Evolutionary conservation across 2,113 vertebrate species (phyloP).

Genomic region (Paradoxurus hermaphroditus): DNA sequence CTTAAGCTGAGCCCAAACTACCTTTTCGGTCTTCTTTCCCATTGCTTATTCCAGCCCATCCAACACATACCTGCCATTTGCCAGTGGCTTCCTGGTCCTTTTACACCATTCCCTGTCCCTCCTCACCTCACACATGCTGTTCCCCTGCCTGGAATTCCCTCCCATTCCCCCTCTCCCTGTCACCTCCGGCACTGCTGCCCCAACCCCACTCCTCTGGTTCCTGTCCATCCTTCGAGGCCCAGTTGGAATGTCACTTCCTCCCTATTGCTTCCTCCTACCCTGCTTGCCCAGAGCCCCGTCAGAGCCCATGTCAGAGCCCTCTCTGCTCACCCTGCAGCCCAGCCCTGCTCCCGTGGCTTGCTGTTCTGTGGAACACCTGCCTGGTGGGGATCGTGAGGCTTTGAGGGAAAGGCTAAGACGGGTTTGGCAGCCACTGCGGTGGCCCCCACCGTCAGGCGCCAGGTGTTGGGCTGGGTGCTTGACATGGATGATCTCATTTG

Average conservation of each 20-base stretch:
- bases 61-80: not conserved
- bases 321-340: rapidly evolving
- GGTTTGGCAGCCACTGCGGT: not conserved
- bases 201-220: not conserved
- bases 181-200: not conserved
- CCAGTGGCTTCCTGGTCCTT: not conserved
- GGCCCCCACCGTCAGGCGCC: not conserved
- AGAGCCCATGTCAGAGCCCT: not conserved
- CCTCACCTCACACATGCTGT: not conserved
- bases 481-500: not conserved
- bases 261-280: not conserved
- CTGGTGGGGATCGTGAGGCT: not conserved
- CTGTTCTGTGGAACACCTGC: not conserved
- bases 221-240: not conserved
- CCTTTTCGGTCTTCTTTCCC: not conserved
- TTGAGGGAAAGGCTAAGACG: rapidly evolving
- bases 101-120: not conserved
- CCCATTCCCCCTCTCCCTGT: not conserved
- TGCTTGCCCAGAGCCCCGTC: not conserved
- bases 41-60: not conserved
- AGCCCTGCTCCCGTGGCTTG: not conserved
- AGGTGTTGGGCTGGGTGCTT: not conserved
- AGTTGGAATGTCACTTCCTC: not conserved
- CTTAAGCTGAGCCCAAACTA: not conserved
- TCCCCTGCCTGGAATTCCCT: not conserved